Evolutionary conservation across 2,797 vertebrate genomes (phyloP), one percentile per base, ranked within the genome.

Genomic region (Hippoglossus hippoglossus): DNA sequence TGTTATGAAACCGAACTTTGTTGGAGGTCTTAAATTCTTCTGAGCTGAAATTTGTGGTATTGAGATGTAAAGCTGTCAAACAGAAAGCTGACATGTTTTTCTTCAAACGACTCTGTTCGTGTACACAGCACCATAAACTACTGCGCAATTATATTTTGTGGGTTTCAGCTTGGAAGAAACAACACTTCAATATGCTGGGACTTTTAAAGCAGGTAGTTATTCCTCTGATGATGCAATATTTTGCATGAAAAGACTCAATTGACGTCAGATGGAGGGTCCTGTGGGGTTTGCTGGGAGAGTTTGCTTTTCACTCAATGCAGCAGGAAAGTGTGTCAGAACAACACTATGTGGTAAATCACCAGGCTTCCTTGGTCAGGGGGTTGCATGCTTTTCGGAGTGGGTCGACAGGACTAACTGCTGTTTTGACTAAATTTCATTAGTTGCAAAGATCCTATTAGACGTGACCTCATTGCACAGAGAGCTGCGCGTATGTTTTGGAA

Each of bases 391-490:
- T 75, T 71, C 4, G 0, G 62, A 65, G 58, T 24, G 31, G 79
- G 80, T 87, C 80, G 79, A 83, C 50, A 77, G n/a, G 4, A 50
- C 57, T 79, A 68, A 88, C 71, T 76, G 72, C 77, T 87, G 88
- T 85, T 90, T 89, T 89, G 79, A 85, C 81, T 75, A 60, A 71
- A 72, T 73, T 70, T 71, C 63, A 56, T 8, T 1, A 82, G 60
- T 26, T 49, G 57, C 70, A 51, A 53, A 76, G 77, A 85, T 82
- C 16, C 6, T 82, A 85, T 90, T 74, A 68, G 63, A 63, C 6
- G 15, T 88, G 86, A 89, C 75, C 71, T 89, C 81, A 83, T 41
- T 47, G 55, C 51, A 16, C 54, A 51, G 64, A 24, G 58, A 80
- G 56, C 46, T 79, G 5, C 0, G 47, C 47, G 31, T 68, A 70